Base-by-base conservation (phyloP, 2,888 invertebrate genomes). In the Pachymerium ferrugineum region DNA sequence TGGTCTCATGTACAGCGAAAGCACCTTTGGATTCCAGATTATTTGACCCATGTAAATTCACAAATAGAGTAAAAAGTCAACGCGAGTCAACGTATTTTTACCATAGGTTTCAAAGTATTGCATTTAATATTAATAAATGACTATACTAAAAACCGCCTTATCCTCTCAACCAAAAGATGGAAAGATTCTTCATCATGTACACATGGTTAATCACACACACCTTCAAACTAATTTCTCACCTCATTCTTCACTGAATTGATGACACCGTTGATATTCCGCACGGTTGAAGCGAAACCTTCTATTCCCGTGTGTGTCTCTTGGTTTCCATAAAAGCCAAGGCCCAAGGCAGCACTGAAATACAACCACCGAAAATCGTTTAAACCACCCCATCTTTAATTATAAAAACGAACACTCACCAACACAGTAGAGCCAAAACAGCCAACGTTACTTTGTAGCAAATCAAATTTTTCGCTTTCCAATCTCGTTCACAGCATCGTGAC, bases 401-500 rank as follows among this genome's bases (percentile, higher is more conserved):
- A 16, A 47, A 16, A 2, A 68, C 28, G 12, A n/a, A 1, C 29
- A 79, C 82, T 81, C 78, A 85, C 85, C 94, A 93, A 81, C 94
- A 94, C 77, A 94, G 86, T 76, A 96, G 89, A 72, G 94, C 89
- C 76, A 86, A 83, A 77, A 86, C 78, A 73, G 83, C 84, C 42
- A 85, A 81, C n/a, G 84, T 82, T 82, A 85, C 83, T 78, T 85
- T 83, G 78, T 95, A 86, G 79, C 94, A 92, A 72, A 92, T 90
- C 83, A 95, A 93, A 79, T 93, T 93, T 82, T 90, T 89, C 76
- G 93, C 92, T 74, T 94, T 88, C 78, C 94, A 93, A 83, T 93
- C 93, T 80, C 94, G 88, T 86, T 95, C 95, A 87, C 96, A 96
- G 85, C 97, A 97, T 85, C 96, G 88, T 80, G 94, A 94, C 84